These are phyloP conservation scores for Holothuria glaberrima DNA, from an alignment of 35 echinoderm and acorn worm genomes.

Conservation along the genomic window DNA sequence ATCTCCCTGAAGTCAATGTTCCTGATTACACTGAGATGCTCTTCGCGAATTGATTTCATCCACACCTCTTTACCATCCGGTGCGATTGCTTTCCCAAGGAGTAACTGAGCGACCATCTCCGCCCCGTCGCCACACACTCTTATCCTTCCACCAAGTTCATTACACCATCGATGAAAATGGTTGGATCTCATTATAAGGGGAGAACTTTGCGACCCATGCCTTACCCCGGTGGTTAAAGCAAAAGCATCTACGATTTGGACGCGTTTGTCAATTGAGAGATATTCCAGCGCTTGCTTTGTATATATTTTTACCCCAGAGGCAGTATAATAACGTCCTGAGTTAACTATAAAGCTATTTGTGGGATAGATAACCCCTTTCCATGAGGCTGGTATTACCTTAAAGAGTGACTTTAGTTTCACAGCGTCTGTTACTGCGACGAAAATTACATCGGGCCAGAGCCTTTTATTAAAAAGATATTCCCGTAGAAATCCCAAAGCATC, in stretches of 20 bases:
- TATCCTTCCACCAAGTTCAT: background rate
- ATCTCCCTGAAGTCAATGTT: background rate
- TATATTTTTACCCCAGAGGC: background rate
- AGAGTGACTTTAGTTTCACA: background rate
- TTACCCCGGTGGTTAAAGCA: background rate
- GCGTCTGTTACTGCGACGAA: background rate
- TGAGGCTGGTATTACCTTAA: background rate
- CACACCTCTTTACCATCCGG: conserved; percentile 23
- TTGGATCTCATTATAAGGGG: background rate
- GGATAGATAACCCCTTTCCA: conserved; percentile 21
- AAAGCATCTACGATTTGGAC: conserved; percentile 10
- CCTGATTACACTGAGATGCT: background rate
- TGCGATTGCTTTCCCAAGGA: conserved; percentile 22
- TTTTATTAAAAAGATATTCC: background rate
- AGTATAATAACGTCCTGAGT: background rate
- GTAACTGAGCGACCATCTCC: no score
- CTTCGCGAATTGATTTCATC: background rate
- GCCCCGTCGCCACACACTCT: conserved; percentile 17
- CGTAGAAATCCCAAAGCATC: conserved; percentile 5
- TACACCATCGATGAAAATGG: conserved; percentile 26
- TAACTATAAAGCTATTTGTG: background rate
- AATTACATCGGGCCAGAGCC: background rate
- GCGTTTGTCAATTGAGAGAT: background rate
- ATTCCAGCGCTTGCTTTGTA: background rate
- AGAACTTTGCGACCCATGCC: background rate